Evolutionary conservation across 2,797 vertebrate species (phyloP), one percentile per base, ranked within the genome.

Genomic region (Bradypus variegatus): DNA sequence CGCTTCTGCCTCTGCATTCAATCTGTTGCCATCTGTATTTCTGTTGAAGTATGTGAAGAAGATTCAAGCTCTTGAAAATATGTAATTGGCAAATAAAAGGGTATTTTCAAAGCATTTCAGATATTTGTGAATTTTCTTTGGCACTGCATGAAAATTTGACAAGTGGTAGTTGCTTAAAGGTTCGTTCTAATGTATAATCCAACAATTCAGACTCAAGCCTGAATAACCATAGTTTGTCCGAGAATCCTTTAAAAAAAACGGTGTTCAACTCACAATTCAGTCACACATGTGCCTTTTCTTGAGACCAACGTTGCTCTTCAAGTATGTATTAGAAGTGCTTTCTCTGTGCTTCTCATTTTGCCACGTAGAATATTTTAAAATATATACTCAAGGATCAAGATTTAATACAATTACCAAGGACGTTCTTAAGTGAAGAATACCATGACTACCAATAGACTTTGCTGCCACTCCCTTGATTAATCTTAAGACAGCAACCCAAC

Each of bases 101-200:
- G 33, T 48, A 60, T 90, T 88, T 81, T 85, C 29, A 75, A 50
- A 79, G 38, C 38, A 25, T 88, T 89, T 90, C 53, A 81, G 33
- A 48, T 89, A 18, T 50, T 50, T 72, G 18, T 86, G 19, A 90
- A 69, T 94, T 31, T 80, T 92, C 85, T 86, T 89, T 82, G 69
- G 11, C 65, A 67, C 7, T 83, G 36, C 72, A 64, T 12, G 4
- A 76, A 89, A 90, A 81, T 31, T 53, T 93, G 58, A 79, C 53
- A 90, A 27, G 23, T 64, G 12, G 23, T 86, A n/a, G 33, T 89
- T 89, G 84, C 33, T 69, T 81, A 78, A 81, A 91, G 21, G 12
- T 86, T 69, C 67, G 2, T 55, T 91, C 11, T 27, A 69, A 76
- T 81, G 7, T 65, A 69, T 18, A 90, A 65, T 70, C 65, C 18